Evolutionary conservation across 1,140 invertebrate species (phyloP).

Genomic region (Drosophila simulans): DNA sequence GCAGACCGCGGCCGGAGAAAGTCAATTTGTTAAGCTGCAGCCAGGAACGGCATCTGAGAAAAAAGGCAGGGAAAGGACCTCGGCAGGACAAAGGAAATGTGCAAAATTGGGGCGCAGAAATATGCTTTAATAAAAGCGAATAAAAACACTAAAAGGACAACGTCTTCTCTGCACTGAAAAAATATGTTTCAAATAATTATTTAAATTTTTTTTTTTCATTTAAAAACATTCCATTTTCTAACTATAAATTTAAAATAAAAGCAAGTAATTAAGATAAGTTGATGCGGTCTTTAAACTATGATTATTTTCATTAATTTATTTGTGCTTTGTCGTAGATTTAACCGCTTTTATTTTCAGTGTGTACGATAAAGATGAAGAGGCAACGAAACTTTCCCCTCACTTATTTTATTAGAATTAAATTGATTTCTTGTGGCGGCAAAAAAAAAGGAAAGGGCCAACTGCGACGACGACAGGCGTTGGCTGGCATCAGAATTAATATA

Average conservation of each 20-base stretch:
- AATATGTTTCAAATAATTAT: background rate
- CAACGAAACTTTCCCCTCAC: constrained; percentile 64
- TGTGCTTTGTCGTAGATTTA: no score
- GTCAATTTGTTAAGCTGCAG: constrained; percentile 82
- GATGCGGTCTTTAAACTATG: no score
- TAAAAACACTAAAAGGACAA: background rate
- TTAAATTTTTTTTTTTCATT: no score
- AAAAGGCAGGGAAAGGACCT: constrained; percentile 11
- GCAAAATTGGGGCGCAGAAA: constrained; percentile 66
- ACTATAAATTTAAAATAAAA: no score
- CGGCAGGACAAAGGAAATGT: constrained; percentile 35
- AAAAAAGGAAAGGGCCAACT: constrained; percentile 15
- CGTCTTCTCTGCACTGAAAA: constrained; percentile 22
- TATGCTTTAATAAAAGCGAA: constrained; percentile 46
- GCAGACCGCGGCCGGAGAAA: constrained; percentile 74
- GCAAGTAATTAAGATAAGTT: background rate
- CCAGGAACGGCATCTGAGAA: constrained; percentile 19
- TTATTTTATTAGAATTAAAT: constrained; percentile 83
- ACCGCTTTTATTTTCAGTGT: background rate
- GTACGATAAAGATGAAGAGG: constrained; percentile 52
- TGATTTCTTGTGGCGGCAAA: constrained; percentile 63
- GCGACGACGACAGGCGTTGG: constrained; percentile 52
- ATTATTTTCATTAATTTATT: no score
- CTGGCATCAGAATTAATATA: constrained; percentile 80
- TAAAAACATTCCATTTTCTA: no score